A percentile compares a stretch with the other conserved stretches of the same genome.
phyloP scores from a whole-genome alignment of 2,113 vertebrate genomes.

The Nettapus auritus region DNA sequence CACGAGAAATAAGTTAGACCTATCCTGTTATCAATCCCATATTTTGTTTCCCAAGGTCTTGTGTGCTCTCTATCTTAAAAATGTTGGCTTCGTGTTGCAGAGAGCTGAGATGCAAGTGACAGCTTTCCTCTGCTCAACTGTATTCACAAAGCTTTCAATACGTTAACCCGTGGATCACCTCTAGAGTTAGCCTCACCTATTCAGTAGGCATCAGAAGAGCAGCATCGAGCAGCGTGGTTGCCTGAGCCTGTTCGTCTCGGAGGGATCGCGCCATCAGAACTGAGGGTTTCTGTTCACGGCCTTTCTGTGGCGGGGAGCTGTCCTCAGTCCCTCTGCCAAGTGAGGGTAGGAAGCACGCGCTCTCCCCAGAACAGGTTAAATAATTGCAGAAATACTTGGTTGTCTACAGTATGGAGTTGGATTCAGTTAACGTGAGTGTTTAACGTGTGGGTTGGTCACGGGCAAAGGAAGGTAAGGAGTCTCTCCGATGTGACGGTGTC shows the following conservation, averaged over 20 bases:
- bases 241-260: neutral
- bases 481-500: neutral
- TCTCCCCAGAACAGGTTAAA: neutral
- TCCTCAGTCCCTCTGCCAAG: neutral
- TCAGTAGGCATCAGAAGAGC: neutral
- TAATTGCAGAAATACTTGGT: neutral
- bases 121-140: neutral
- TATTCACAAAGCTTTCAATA: neutral
- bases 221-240: neutral
- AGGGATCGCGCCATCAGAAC: no score
- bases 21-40: neutral
- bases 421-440: neutral
- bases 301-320: neutral
- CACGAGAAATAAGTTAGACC: neutral
- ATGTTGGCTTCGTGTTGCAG: neutral
- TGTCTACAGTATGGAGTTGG: neutral
- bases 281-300: neutral
- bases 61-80: neutral
- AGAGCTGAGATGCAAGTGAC: neutral
- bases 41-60: neutral
- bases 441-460: neutral
- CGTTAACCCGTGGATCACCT: neutral
- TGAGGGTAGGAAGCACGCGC: no score
- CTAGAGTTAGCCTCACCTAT: neutral
- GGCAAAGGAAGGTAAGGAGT: no score